Base-by-base conservation (phyloP, 2,113 vertebrate species). In the Hiodon alosoides region DNA sequence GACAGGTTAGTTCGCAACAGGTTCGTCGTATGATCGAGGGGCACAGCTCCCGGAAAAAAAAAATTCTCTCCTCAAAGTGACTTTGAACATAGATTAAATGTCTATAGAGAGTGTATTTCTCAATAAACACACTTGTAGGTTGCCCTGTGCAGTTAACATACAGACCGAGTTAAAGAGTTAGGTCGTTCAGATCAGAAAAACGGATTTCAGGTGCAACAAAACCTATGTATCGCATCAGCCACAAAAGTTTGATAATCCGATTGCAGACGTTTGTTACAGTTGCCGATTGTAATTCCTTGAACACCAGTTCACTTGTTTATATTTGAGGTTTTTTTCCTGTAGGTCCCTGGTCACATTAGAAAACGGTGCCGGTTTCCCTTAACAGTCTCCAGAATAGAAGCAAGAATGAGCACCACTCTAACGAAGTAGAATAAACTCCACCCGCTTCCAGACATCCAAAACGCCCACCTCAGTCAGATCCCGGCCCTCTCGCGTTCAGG, bases 191-290 rank as follows among this genome's bases (percentile, higher is more conserved):
- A 6, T 52, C 17, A 60, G 54, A 3, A 74, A 80, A 83, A 81
- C 72, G 78, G 80, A 75, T 80, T 79, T 69, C 78, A 83, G 78
- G 82, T 81, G 81, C 71, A 57, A 13, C 72, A 60, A 47, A n/a
- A 59, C 31, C 31, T 31, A 31, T 31, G 31, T 61, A 77, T 65
- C 59, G 55, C 47, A 70, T 55, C 17, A 31, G 31, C 31, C 11
- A 16, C 55, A 52, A 11, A 58, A 75, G 14, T 50, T 57, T 51
- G 50, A 67, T 59, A 75, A 67, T 75, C 65, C 73, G 65, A 14
- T 14, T 46, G 13, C 2, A 52, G 50, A 14, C 3, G 50, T 16
- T 62, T 16, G 48, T 4, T 52, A 10, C 71, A 68, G 48, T 7
- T 68, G 5, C 50, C 3, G 66, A 47, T 5, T 53, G 71, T 51